phyloP scores from a whole-genome alignment of 2,888 invertebrate species.

The Amphipyra berbera region DNA sequence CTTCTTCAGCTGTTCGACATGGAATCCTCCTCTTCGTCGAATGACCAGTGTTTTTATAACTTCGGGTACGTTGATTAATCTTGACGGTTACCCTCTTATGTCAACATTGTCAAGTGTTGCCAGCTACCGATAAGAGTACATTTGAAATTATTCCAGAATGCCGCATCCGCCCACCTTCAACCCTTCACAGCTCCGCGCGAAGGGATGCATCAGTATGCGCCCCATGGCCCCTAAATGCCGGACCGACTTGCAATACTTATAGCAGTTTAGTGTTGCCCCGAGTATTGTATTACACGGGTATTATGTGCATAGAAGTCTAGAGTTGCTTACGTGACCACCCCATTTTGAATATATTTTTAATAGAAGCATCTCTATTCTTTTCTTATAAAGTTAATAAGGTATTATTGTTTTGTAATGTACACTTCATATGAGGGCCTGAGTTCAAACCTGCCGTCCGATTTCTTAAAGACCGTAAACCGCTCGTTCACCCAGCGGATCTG shows the following conservation, averaged over 20 bases:
- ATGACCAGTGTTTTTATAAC: too few species aligned
- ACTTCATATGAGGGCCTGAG: too few species aligned
- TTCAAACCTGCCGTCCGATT: too few species aligned
- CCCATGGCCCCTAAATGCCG: slow-evolving; percentile 75
- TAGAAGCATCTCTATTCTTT: slow-evolving; percentile 45
- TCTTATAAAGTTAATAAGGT: slow-evolving; percentile 16
- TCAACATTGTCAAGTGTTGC: too few species aligned
- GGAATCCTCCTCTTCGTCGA: too few species aligned
- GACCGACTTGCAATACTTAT: slow-evolving; percentile 87
- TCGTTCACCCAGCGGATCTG: too few species aligned
- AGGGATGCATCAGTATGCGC: slow-evolving; percentile 79
- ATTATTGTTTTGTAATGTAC: slow-evolving; percentile 12
- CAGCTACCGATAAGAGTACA: too few species aligned
- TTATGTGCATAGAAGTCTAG: slow-evolving; percentile 70
- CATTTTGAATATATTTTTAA: slow-evolving; percentile 63
- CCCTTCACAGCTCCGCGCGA: slow-evolving; percentile 1
- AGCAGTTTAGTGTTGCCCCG: slow-evolving; percentile 82
- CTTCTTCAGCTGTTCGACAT: too few species aligned
- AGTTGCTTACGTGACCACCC: slow-evolving; percentile 71
- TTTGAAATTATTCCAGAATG: slow-evolving; percentile 4
- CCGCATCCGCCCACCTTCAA: slow-evolving; percentile 54
- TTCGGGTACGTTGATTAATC: too few species aligned
- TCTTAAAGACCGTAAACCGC: too few species aligned
- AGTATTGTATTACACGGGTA: slow-evolving; percentile 84
- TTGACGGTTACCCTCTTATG: too few species aligned